These are phyloP conservation scores for Osedax fenrisi DNA, from an alignment of 2,888 invertebrate species.

Conservation along the genomic window DNA sequence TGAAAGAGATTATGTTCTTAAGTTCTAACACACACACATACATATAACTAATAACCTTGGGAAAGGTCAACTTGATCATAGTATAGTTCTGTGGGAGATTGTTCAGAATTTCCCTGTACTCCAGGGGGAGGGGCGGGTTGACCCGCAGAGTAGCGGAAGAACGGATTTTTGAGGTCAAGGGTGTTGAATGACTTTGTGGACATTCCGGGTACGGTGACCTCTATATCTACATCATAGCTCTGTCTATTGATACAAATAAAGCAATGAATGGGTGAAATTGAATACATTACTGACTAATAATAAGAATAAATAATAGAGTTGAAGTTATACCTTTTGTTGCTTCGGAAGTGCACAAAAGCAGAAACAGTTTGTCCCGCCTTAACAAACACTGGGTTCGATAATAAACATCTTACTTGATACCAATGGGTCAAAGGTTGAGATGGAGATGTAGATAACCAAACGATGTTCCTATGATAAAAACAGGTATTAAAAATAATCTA, in stretches of 20 bases:
- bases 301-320: neutral
- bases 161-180: slow-evolving; percentile 91
- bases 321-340: slow-evolving; percentile 67
- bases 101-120: slow-evolving; percentile 63
- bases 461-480: slow-evolving; percentile 58
- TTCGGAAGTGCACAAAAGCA: slow-evolving; percentile 73
- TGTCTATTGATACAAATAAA: slow-evolving; percentile 56
- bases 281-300: too few species aligned
- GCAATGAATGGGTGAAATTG: neutral
- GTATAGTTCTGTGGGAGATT: slow-evolving; percentile 72
- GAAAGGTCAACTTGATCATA: slow-evolving; percentile 38
- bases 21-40: too few species aligned
- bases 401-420: slow-evolving; percentile 91
- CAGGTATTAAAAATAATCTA: too few species aligned
- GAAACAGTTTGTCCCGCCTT: slow-evolving; percentile 81
- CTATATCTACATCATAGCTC: slow-evolving; percentile 95
- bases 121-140: slow-evolving; percentile 80
- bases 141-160: slow-evolving; percentile 63
- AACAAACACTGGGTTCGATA: slow-evolving; percentile 82
- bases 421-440: slow-evolving; percentile 96
- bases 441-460: slow-evolving; percentile 93
- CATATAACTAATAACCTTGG: too few species aligned
- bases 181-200: slow-evolving; percentile 71
- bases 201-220: slow-evolving; percentile 76
- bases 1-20: too few species aligned